Evolutionary conservation across 2,113 vertebrate genomes (phyloP), one percentile per base, ranked within the genome.

Genomic region (Mesoclemmys tuberculata): DNA sequence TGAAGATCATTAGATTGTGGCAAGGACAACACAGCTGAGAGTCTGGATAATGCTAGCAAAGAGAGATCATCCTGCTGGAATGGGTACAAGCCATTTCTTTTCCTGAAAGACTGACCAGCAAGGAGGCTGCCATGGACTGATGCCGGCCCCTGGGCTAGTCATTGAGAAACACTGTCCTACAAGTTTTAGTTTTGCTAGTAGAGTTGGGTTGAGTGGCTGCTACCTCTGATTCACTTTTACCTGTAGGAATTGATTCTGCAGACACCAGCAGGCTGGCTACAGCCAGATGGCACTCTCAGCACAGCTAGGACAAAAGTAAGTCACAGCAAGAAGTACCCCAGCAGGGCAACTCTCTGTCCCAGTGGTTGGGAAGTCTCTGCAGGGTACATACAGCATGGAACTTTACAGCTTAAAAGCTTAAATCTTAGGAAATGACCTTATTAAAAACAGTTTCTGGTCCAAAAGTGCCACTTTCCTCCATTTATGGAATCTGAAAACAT

Each of bases 301-400:
- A 27, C 2, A 19, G 54, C 3, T 1, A 2, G 46, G n/a, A 78
- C 6, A 46, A 27, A 51, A 64, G 16, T 0, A 8, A 87, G 80
- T 48, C 2, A 0, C 0, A 31, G 49, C 35, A 48, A 24, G 48
- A 16, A 26, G 0, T 3, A 35, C 44, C n/a, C 64, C 4, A 41
- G 14, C 38, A 5, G 44, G 16, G 56, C 0, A 26, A 5, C 7
- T 68, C 12, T 75, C 29, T 1, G 6, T 2, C 24, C 51, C 14
- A 27, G 71, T 10, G 26, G 71, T 44, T 75, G 38, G 71, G 41
- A 27, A 12, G 38, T 56, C 51, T 12, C 8, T 44, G 6, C 27
- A 0, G 71, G 24, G 51, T 46, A n/a, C 12, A 1, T 21, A 8
- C 10, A 83, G 56, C 46, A 44, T 29, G 11, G 2, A 0, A 11